phyloP scores from a whole-genome alignment of 2,113 vertebrate genomes.

The Todiramphus chloris region DNA sequence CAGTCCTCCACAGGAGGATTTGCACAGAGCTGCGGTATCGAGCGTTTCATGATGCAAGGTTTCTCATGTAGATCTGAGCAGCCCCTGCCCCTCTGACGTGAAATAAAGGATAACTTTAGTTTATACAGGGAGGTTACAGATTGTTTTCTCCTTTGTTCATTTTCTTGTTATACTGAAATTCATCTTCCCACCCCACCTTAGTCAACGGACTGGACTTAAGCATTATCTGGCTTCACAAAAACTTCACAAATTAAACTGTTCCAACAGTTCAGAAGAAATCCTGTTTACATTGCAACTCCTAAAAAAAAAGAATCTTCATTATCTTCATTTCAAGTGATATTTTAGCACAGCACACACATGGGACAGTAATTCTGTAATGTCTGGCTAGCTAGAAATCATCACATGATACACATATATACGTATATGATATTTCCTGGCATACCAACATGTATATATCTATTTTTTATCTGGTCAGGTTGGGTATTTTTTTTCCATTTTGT shows the following conservation, averaged over 20 bases:
- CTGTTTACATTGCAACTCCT: not conserved
- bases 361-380: not conserved
- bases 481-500: not conserved
- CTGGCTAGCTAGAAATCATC: not conserved
- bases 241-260: not conserved
- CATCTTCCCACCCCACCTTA: not conserved
- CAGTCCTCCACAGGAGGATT: not conserved
- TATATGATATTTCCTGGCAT: not conserved
- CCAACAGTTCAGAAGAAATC: not conserved
- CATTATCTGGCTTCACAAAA: not conserved
- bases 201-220: not conserved
- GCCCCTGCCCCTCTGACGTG: accelerated
- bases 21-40: not conserved
- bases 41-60: not conserved
- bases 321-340: not conserved
- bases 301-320: no score
- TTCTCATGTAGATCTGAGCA: not conserved
- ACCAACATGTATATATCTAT: not conserved
- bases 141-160: not conserved
- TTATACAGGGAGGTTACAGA: not conserved
- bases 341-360: not conserved
- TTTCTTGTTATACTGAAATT: not conserved
- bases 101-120: not conserved
- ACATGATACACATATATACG: not conserved
- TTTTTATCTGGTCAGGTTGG: not conserved